These are phyloP conservation scores for Drosophila simulans DNA, from an alignment of 1,140 invertebrate genomes.

Conservation along the genomic window DNA sequence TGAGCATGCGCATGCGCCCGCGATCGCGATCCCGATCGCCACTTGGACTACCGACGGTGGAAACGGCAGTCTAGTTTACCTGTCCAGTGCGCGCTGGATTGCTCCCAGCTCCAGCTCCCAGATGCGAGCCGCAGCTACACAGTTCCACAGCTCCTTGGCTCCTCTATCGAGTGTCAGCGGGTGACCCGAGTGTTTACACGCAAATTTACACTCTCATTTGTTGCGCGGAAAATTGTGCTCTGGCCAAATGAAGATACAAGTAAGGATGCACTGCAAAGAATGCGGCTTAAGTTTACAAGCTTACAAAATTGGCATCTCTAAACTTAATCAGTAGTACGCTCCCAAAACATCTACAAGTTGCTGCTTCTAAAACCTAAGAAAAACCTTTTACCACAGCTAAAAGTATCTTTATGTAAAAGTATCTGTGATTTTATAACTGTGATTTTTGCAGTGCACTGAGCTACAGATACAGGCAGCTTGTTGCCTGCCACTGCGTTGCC, in stretches of 20 bases:
- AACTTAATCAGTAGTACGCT: no score
- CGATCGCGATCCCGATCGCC: constrained; percentile 10
- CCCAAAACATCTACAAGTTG: no score
- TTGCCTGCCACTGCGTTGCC: constrained; percentile 66
- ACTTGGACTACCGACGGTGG: constrained; percentile 56
- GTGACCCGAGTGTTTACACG: constrained; percentile 84
- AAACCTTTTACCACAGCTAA: no score
- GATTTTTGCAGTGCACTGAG: neutral
- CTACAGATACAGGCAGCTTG: constrained; percentile 36
- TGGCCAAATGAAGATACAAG: constrained; percentile 56
- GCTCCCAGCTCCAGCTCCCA: constrained; percentile 50
- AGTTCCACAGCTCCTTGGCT: constrained; percentile 15
- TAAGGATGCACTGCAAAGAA: constrained; percentile 6
- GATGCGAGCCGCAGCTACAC: neutral
- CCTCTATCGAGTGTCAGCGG: constrained; percentile 76
- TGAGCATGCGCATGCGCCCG: constrained; percentile 69
- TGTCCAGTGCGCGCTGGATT: constrained; percentile 19
- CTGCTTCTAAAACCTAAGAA: no score
- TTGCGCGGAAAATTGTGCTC: constrained; percentile 77
- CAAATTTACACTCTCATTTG: constrained; percentile 85
- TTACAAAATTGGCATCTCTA: neutral
- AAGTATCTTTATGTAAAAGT: neutral
- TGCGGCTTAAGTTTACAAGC: neutral
- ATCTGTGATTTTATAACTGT: no score
- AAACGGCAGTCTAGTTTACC: constrained; percentile 54